A percentile compares a stretch with the other conserved stretches of the same genome.
Conservation (phyloP, 64 coral and sea anemone species). For the Dendrophyllia cribrosa region DNA sequence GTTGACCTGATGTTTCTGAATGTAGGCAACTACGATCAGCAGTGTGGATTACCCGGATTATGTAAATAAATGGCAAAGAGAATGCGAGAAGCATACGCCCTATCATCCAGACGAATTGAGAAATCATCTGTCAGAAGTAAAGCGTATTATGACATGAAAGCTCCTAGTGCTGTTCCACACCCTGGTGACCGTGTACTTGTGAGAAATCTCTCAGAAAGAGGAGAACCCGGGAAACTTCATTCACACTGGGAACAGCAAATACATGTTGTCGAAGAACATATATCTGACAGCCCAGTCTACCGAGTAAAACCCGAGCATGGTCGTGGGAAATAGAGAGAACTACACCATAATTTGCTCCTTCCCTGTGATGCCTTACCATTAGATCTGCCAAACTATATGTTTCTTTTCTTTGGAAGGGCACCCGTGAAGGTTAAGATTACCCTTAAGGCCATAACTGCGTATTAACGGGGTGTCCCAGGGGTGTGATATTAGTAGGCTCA, state of each 20-base stretch:
- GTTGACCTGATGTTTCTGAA: background rate
- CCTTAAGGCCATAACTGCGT: no score
- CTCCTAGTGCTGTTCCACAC: background rate
- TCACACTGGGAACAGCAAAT: conserved; percentile 68
- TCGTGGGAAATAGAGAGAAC: conserved; percentile 4
- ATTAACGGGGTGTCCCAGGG: no score
- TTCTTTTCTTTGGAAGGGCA: no score
- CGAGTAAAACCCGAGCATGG: conserved; percentile 50
- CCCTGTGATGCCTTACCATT: conserved; percentile 36
- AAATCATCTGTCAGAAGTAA: conserved; percentile 5
- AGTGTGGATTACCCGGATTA: background rate
- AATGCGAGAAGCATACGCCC: no score
- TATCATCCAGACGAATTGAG: background rate
- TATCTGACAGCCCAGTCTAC: conserved; percentile 50
- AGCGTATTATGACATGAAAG: background rate
- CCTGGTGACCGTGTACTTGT: conserved; percentile 68
- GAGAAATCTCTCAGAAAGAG: conserved; percentile 47
- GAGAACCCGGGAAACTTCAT: conserved; percentile 47
- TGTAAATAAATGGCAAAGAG: conserved; percentile 8
- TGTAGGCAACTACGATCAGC: background rate
- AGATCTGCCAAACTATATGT: background rate
- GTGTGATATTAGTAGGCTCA: no score
- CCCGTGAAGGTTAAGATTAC: no score
- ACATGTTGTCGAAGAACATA: conserved; percentile 41
- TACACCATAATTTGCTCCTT: conserved; percentile 34